Evolutionary conservation across 2,888 invertebrate species (phyloP).

Genomic region (Andrena bicolor): DNA sequence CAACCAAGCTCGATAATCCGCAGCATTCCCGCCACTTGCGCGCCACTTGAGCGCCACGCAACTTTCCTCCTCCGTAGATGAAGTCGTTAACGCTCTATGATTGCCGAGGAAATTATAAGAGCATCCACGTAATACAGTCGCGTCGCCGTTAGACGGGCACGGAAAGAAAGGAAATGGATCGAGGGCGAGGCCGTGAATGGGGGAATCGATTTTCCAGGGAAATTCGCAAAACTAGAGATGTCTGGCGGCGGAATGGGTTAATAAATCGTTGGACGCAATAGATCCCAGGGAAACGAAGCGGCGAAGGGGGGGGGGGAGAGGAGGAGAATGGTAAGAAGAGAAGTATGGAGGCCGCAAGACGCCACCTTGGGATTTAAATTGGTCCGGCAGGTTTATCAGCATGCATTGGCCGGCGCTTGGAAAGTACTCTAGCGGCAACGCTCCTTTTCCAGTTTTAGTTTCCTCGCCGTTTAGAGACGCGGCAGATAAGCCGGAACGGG

Average conservation of each 20-base stretch:
- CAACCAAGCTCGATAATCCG: not conserved
- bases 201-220: conserved; percentile 51
- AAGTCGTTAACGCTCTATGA: no score
- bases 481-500: conserved; percentile 55
- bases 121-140: not conserved
- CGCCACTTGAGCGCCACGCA: no score
- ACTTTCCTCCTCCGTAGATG: no score
- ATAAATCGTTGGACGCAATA: conserved; percentile 66
- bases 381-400: conserved; percentile 74
- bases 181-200: not conserved
- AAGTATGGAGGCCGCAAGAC: conserved; percentile 24
- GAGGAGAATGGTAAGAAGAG: not conserved
- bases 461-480: conserved; percentile 48
- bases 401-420: conserved; percentile 71
- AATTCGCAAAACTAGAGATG: conserved; percentile 62
- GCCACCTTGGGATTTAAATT: conserved; percentile 73
- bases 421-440: conserved; percentile 40
- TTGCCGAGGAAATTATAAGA: conserved; percentile 26
- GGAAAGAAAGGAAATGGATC: not conserved
- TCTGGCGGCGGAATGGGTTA: conserved; percentile 66
- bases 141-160: no score
- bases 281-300: conserved; percentile 47
- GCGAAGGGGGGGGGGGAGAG: not conserved
- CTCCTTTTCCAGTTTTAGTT: conserved; percentile 52
- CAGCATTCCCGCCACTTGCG: not conserved